phyloP scores from a whole-genome alignment of 2,113 vertebrate genomes.

The Edolisoma coerulescens region DNA sequence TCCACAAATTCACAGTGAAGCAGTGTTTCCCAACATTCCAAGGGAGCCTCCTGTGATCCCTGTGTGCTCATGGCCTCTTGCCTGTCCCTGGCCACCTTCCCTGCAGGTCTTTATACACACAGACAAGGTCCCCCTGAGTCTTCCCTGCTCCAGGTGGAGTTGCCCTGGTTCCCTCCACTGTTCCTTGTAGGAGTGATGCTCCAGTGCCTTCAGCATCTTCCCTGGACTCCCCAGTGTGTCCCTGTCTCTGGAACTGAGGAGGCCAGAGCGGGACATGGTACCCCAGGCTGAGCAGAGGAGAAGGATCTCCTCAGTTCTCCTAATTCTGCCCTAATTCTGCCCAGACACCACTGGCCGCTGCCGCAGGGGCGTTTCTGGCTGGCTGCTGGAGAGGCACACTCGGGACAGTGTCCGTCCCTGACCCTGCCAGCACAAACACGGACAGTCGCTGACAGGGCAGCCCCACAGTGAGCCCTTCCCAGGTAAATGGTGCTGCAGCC shows the following conservation, averaged over 20 bases:
- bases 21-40: rapidly evolving
- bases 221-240: rapidly evolving
- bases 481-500: not conserved
- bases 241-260: not conserved
- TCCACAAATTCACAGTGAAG: not conserved
- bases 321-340: not conserved
- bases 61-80: not conserved
- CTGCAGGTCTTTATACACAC: rapidly evolving
- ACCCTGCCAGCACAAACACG: not conserved
- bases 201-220: not conserved
- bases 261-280: not conserved
- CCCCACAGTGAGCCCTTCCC: not conserved
- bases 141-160: not conserved
- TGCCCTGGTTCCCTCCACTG: not conserved
- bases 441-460: not conserved
- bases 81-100: not conserved
- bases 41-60: not conserved
- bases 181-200: not conserved
- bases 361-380: not conserved
- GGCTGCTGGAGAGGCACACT: not conserved
- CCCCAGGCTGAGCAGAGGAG: not conserved
- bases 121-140: not conserved
- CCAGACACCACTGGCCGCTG: rapidly evolving
- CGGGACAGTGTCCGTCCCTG: not conserved
- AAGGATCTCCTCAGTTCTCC: not conserved